These are phyloP conservation scores for Sebastes hopkinsi DNA, from an alignment of 2,797 vertebrate species.

Conservation along the genomic window DNA sequence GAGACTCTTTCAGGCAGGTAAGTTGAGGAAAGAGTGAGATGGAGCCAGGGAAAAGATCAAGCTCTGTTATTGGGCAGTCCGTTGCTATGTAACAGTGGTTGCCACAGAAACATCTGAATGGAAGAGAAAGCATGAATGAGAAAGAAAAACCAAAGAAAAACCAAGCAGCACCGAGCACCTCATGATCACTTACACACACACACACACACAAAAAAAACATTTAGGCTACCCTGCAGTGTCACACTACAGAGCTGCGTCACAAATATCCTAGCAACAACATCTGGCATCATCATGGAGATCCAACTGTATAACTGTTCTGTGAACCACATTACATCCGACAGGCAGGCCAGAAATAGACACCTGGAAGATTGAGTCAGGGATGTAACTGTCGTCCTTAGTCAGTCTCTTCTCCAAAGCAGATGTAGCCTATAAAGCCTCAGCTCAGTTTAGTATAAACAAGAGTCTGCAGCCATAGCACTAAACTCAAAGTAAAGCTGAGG, in stretches of 20 bases:
- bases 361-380: background rate
- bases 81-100: slow-evolving; percentile 78
- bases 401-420: background rate
- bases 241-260: slow-evolving; percentile 17
- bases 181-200: slow-evolving; percentile 24
- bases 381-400: background rate
- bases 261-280: slow-evolving; percentile 49
- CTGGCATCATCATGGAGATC: slow-evolving; percentile 5
- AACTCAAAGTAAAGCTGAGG: too few relatives aligned
- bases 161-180: slow-evolving; percentile 1
- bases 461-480: too few relatives aligned
- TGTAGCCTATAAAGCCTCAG: background rate
- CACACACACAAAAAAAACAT: slow-evolving; percentile 18
- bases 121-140: slow-evolving; percentile 69
- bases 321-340: background rate
- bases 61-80: slow-evolving; percentile 45
- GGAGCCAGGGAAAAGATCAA: slow-evolving; percentile 28
- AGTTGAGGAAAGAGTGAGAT: slow-evolving; percentile 6
- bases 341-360: background rate
- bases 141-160: slow-evolving; percentile 11
- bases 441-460: background rate
- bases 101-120: slow-evolving; percentile 80
- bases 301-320: background rate
- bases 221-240: background rate
- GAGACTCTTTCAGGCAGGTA: slow-evolving; percentile 25